Base-by-base conservation (phyloP, 2,797 vertebrate genomes). In the Mus caroli region DNA sequence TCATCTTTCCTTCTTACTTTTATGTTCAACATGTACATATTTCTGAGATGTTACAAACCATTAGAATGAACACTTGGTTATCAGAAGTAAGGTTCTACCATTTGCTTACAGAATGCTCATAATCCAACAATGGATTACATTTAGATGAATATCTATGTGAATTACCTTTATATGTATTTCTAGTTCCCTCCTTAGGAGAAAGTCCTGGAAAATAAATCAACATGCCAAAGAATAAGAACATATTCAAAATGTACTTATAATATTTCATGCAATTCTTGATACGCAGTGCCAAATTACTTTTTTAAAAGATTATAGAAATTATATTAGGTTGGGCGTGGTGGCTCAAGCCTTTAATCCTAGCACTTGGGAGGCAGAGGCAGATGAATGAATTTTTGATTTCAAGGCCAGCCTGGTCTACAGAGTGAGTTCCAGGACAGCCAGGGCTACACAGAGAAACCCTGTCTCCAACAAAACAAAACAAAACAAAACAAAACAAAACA, bases 111-210 rank as follows among this genome's bases (percentile, higher is more conserved):
- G 20, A 78, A 69, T 86, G 69, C 22, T 92, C 56, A n/a, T 11
- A 90, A 88, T 56, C 34, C 60, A 96, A 85, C 46, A 88, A 46
- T 46, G 17, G 26, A 56, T 88, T 89, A 79, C 34, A 73, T 14
- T 90, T 22, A 26, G 69, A 43, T 46, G 37, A 82, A 31, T 62
- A 85, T 22, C 26, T 71, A 40, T 54, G 71, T 15, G 10, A 86
- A 84, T 91, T 89, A 78, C 9, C 28, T 78, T 94, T 94, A 28
- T 90, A 28, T 80, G 20, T 79, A 22, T 87, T 90, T 83, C 26
- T 9, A 83, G 50, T 94, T 69, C 84, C 28, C 90, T 94, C 54
- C 52, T 80, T 76, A 43, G 52, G 95, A 40, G 87, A 95, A 95
- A 64, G 46, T 75, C 28, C 34, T 86, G 88, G 40, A 91, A 85